phyloP scores from a whole-genome alignment of 2,113 vertebrate species.

The Alaudala cheleensis region DNA sequence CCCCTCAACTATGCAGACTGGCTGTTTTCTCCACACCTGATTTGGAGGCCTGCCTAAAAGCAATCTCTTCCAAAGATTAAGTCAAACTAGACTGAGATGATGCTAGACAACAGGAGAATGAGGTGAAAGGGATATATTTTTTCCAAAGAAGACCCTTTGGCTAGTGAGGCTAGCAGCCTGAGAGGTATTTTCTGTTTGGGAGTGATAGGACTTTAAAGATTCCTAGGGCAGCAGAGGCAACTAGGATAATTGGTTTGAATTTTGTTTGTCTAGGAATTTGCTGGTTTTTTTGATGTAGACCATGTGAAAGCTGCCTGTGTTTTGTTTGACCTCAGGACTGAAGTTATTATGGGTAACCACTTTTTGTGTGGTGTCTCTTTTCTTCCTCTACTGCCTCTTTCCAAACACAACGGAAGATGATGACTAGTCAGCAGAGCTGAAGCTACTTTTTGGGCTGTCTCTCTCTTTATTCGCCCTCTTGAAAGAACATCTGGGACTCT shows the following conservation, averaged over 20 bases:
- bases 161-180: background rate
- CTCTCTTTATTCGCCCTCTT: background rate
- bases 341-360: background rate
- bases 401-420: background rate
- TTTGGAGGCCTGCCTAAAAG: background rate
- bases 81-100: background rate
- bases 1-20: background rate
- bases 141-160: background rate
- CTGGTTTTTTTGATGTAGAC: background rate
- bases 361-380: background rate
- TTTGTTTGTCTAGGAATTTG: background rate
- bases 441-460: background rate
- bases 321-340: background rate
- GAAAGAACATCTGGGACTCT: constrained; percentile 39
- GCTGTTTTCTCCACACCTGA: background rate
- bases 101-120: background rate
- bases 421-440: background rate
- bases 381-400: background rate
- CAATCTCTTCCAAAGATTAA: background rate
- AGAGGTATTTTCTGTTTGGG: background rate
- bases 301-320: background rate
- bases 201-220: background rate
- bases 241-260: background rate
- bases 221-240: background rate
- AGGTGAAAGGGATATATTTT: background rate